Evolutionary conservation across 2,797 vertebrate species (phyloP).

Genomic region (Aselliscus stoliczkanus): DNA sequence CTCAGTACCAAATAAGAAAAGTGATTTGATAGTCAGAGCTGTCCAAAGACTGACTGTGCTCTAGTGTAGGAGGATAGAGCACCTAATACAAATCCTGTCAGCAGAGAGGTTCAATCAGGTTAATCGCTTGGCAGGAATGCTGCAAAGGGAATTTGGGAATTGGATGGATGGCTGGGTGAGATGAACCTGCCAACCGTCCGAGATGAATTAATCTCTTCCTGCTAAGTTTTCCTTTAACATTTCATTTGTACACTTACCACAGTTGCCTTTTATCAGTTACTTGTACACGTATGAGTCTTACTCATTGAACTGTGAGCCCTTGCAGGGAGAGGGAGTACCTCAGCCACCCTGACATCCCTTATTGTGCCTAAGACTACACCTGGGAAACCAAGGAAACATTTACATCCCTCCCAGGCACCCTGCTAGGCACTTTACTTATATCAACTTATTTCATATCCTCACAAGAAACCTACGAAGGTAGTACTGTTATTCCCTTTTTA

Average conservation of each 20-base stretch:
- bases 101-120: conserved; percentile 1
- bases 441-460: not conserved
- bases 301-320: not conserved
- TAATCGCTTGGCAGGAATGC: not conserved
- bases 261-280: conserved; percentile 14
- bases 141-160: not conserved
- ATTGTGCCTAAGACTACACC: not conserved
- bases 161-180: not conserved
- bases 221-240: not conserved
- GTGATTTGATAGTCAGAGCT: not conserved
- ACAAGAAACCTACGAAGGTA: not conserved
- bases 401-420: not conserved
- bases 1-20: conserved; percentile 11
- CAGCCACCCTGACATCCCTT: not conserved
- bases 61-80: not conserved
- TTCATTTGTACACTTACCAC: not conserved
- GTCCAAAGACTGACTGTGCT: not conserved
- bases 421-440: not conserved
- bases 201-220: conserved; percentile 22
- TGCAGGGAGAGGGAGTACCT: not conserved
- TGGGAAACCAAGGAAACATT: not conserved
- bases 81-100: conserved; percentile 27
- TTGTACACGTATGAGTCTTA: not conserved
- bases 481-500: not conserved
- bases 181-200: not conserved